A percentile compares a stretch with the other conserved stretches of the same genome.
Conservation (phyloP, 2,797 vertebrate genomes). For the Zenarchopterus dispar region DNA sequence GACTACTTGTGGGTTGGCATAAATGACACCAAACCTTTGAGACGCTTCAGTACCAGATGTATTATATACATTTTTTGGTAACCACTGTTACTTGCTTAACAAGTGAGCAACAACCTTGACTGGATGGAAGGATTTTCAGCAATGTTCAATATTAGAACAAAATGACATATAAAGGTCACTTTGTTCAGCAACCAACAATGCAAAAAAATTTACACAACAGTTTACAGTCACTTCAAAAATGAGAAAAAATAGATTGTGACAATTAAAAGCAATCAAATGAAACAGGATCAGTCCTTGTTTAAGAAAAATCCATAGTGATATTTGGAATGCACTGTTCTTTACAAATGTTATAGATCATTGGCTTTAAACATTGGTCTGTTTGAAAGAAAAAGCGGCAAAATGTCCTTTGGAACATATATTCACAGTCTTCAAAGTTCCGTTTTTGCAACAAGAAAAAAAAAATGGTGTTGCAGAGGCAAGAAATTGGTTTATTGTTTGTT, state of each 20-base stretch:
- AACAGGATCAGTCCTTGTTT: slow-evolving; percentile 84
- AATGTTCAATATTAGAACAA: slow-evolving; percentile 77
- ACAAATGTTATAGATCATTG: slow-evolving; percentile 89
- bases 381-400: slow-evolving; percentile 82
- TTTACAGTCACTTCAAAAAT: slow-evolving; percentile 84
- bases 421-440: slow-evolving; percentile 99
- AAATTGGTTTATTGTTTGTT: slow-evolving; percentile 89
- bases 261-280: slow-evolving; percentile 77
- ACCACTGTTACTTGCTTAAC: slow-evolving; percentile 84
- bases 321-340: slow-evolving; percentile 91
- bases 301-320: slow-evolving; percentile 86
- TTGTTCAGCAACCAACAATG: slow-evolving; percentile 77
- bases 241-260: slow-evolving; percentile 74
- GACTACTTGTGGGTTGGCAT: slow-evolving; percentile 79
- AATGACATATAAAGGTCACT: slow-evolving; percentile 74
- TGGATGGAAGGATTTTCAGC: slow-evolving; percentile 77
- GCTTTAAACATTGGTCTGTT: slow-evolving; percentile 89
- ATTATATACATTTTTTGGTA: slow-evolving; percentile 88
- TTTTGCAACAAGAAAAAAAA: slow-evolving; percentile 90
- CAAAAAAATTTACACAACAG: slow-evolving; percentile 84
- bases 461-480: slow-evolving; percentile 85
- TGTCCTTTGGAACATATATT: slow-evolving; percentile 92
- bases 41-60: slow-evolving; percentile 84
- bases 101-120: slow-evolving; percentile 82
- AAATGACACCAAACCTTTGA: slow-evolving; percentile 80